phyloP scores from a whole-genome alignment of 2,888 invertebrate genomes.

The Camponotus fellah region DNA sequence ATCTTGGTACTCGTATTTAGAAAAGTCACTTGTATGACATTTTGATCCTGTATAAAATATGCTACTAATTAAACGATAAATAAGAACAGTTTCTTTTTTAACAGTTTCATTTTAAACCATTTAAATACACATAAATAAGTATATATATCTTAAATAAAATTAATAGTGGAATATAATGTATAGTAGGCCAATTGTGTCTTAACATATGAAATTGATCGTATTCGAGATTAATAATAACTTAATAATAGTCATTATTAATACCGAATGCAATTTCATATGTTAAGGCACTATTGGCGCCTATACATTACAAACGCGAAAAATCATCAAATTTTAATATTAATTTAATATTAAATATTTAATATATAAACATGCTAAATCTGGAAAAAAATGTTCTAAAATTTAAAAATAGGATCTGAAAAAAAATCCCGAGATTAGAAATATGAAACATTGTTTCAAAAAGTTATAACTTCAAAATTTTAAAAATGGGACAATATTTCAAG shows the following conservation, averaged over 20 bases:
- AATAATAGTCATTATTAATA: too few relatives aligned
- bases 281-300: too few relatives aligned
- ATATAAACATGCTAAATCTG: too few relatives aligned
- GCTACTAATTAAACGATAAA: not conserved
- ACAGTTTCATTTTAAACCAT: not conserved
- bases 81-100: not conserved
- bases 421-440: not conserved
- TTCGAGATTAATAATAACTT: too few relatives aligned
- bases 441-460: not conserved
- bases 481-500: too few relatives aligned
- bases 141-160: slow-evolving; percentile 5
- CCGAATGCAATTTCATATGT: too few relatives aligned
- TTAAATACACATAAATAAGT: not conserved
- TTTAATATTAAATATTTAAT: not conserved
- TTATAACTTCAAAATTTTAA: not conserved
- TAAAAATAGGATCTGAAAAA: not conserved
- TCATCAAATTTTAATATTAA: not conserved
- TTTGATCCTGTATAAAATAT: not conserved
- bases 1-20: not conserved
- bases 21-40: not conserved
- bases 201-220: too few relatives aligned
- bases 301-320: not conserved
- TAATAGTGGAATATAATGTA: not conserved
- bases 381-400: too few relatives aligned
- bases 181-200: too few relatives aligned